phyloP scores from a whole-genome alignment of 2,888 invertebrate genomes.

The Noctua janthe region DNA sequence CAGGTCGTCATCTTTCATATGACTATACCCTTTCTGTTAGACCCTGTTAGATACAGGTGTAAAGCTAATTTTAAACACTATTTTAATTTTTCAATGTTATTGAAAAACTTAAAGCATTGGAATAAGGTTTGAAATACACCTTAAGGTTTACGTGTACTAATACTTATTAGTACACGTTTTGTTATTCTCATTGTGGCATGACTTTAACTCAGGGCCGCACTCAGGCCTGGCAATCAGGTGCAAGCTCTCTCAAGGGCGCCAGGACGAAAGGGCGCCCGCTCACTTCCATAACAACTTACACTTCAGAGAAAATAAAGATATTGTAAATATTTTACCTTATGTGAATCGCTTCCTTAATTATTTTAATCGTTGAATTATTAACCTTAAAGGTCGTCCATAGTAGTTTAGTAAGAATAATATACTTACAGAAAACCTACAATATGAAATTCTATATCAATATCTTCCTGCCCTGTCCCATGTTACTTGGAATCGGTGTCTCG shows the following conservation, averaged over 20 bases:
- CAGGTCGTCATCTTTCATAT: too few relatives aligned
- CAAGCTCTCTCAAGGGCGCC: slow-evolving; percentile 20
- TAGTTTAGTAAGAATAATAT: neutral
- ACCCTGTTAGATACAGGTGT: too few relatives aligned
- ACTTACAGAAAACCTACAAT: too few relatives aligned
- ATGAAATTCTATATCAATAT: too few relatives aligned
- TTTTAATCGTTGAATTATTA: slow-evolving; percentile 25
- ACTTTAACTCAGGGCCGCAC: neutral
- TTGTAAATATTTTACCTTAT: slow-evolving; percentile 14
- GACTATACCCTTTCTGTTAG: too few relatives aligned
- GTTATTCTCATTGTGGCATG: neutral
- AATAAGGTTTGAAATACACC: neutral
- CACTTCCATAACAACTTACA: slow-evolving; percentile 15
- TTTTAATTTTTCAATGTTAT: too few relatives aligned
- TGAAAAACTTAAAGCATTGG: too few relatives aligned
- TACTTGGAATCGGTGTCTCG: too few relatives aligned
- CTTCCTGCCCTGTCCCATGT: too few relatives aligned
- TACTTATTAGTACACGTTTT: too few relatives aligned
- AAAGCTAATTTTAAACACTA: too few relatives aligned
- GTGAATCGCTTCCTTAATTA: slow-evolving; percentile 27
- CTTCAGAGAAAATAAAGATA: slow-evolving; percentile 42
- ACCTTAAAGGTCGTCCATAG: neutral
- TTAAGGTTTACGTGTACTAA: too few relatives aligned
- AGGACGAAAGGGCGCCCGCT: slow-evolving; percentile 18
- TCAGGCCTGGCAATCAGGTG: neutral